These are phyloP conservation scores for Ornithoptera priamus DNA, from an alignment of 2,888 invertebrate species.

Conservation along the genomic window DNA sequence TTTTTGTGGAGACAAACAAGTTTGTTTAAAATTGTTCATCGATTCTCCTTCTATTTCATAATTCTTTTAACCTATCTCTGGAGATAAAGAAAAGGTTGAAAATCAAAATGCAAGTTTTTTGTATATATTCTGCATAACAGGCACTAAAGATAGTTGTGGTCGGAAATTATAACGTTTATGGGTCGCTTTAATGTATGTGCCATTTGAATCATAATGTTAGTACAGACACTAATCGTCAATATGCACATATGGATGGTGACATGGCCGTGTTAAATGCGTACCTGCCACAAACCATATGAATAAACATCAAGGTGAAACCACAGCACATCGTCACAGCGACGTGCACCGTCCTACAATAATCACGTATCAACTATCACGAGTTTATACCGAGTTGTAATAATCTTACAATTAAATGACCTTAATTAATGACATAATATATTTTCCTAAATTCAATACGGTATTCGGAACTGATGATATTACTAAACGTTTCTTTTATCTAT, in stretches of 20 bases:
- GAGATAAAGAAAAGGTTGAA: no score
- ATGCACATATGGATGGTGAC: conserved; percentile 39
- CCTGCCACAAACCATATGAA: conserved; percentile 66
- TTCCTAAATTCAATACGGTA: no score
- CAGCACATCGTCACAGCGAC: conserved; percentile 45
- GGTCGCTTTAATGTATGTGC: conserved; percentile 9
- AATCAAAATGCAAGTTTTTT: no score
- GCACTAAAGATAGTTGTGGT: no score
- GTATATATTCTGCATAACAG: no score
- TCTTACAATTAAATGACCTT: conserved; percentile 34
- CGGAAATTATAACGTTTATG: no score
- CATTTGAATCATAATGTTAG: conserved; percentile 33
- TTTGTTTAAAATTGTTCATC: no score
- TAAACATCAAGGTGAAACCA: conserved; percentile 74
- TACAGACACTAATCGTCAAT: conserved; percentile 38
- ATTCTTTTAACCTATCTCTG: no score
- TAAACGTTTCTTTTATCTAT: no score
- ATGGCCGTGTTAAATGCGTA: conserved; percentile 44
- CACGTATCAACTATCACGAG: conserved; percentile 35
- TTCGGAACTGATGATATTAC: no score
- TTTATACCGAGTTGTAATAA: conserved; percentile 36
- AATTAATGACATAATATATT: conserved; percentile 9
- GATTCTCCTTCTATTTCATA: no score
- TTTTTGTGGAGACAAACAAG: no score
- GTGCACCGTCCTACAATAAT: conserved; percentile 44